phyloP scores from a whole-genome alignment of 2,797 vertebrate genomes.

The Echiichthys vipera region DNA sequence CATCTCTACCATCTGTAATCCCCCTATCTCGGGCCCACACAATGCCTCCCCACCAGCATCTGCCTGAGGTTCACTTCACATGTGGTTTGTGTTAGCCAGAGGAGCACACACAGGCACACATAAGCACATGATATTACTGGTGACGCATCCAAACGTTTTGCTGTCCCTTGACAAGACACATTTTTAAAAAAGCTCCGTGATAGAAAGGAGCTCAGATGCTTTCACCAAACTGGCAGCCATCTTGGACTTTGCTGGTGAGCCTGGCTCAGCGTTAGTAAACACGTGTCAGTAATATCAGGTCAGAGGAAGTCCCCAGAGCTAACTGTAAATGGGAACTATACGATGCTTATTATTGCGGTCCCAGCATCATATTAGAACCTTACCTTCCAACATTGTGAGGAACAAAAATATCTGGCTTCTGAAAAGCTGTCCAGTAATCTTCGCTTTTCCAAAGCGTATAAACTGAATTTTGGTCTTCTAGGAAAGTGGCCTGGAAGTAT shows the following conservation, averaged over 20 bases:
- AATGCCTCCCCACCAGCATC: conserved; percentile 59
- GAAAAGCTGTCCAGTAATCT: background rate
- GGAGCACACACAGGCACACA: conserved; percentile 26
- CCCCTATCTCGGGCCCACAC: conserved; percentile 61
- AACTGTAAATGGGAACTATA: background rate
- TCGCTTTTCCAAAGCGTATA: background rate
- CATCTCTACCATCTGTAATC: conserved; percentile 55
- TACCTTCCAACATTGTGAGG: background rate
- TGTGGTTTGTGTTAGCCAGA: conserved; percentile 73
- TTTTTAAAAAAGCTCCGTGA: background rate
- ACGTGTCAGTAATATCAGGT: conserved; percentile 2
- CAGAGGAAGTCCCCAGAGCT: conserved; percentile 12
- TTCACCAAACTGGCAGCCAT: conserved; percentile 18
- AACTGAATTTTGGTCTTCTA: conserved; percentile 6
- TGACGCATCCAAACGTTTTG: conserved; percentile 58
- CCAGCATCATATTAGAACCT: background rate
- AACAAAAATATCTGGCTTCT: background rate
- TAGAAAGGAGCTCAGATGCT: conserved; percentile 16
- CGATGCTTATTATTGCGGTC: background rate
- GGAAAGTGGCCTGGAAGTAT: background rate
- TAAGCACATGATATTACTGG: conserved; percentile 57
- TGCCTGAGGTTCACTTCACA: conserved; percentile 71
- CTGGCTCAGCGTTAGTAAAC: conserved; percentile 31
- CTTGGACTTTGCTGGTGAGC: conserved; percentile 29
- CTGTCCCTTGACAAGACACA: conserved; percentile 47